A percentile compares a stretch with the other conserved stretches of the same genome.
Evolutionary conservation across 2,888 invertebrate species (phyloP).

Genomic region (Dryobota labecula): DNA sequence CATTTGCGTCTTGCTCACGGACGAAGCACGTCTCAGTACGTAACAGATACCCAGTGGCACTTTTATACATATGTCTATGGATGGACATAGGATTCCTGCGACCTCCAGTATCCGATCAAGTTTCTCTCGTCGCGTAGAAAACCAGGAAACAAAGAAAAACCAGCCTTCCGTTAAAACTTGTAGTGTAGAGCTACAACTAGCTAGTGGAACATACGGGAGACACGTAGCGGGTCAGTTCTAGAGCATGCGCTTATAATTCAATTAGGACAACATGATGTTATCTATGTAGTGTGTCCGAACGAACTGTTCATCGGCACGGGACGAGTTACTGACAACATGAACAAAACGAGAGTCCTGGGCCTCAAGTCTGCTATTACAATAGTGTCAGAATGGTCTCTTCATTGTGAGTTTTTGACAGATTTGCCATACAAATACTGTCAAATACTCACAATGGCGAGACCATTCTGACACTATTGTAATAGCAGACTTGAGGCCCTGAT

Average conservation of each 20-base stretch:
- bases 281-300: not conserved
- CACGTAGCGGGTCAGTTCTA: conserved; percentile 35
- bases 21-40: conserved; percentile 18
- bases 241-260: conserved; percentile 66
- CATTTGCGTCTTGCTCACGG: conserved; percentile 8
- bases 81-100: conserved; percentile 53
- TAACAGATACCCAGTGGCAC: conserved; percentile 57
- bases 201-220: conserved; percentile 13
- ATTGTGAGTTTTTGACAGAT: no score
- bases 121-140: conserved; percentile 61
- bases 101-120: conserved; percentile 64
- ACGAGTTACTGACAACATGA: conserved; percentile 3
- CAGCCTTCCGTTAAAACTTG: conserved; percentile 59
- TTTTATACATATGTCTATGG: conserved; percentile 33
- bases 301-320: not conserved
- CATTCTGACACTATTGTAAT: no score
- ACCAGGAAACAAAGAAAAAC: conserved; percentile 65
- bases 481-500: no score
- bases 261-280: conserved; percentile 61
- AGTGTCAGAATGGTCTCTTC: no score
- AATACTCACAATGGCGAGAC: no score
- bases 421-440: no score
- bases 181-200: conserved; percentile 8
- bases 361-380: no score
- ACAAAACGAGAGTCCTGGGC: conserved; percentile 19